Conservation (phyloP, 2,113 vertebrate species). For the Peromyscus polionotus region DNA sequence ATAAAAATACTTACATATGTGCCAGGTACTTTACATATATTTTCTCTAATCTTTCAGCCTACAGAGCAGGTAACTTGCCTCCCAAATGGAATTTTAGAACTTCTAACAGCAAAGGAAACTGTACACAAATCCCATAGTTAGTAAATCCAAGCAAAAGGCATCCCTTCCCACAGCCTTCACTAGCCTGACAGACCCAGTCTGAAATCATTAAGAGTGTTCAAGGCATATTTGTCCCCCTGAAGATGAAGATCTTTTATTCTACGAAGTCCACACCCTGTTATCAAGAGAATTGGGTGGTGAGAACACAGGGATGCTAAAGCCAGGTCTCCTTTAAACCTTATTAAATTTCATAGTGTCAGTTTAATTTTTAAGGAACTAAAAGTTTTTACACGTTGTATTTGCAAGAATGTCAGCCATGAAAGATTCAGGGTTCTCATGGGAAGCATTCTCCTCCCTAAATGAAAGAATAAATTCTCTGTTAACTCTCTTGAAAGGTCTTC, state of each 20-base stretch:
- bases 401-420: slow-evolving; percentile 74
- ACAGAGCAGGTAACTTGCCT: neutral
- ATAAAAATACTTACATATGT: neutral
- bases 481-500: slow-evolving; percentile 67
- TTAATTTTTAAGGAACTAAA: slow-evolving; percentile 80
- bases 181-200: neutral
- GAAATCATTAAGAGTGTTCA: neutral
- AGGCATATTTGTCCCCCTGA: neutral
- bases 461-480: slow-evolving; percentile 64
- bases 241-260: neutral
- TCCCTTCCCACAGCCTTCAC: neutral
- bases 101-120: slow-evolving; percentile 31
- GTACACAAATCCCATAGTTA: neutral
- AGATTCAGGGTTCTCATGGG: slow-evolving; percentile 81
- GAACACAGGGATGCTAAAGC: slow-evolving; percentile 51
- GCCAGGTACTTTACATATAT: neutral
- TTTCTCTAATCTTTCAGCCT: neutral
- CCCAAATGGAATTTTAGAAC: neutral
- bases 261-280: slow-evolving; percentile 35
- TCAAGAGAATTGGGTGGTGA: neutral
- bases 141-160: neutral
- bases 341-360: slow-evolving; percentile 58
- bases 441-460: slow-evolving; percentile 80
- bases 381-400: slow-evolving; percentile 69
- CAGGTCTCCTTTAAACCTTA: slow-evolving; percentile 60